A percentile compares a stretch with the other conserved stretches of the same genome.
These are phyloP conservation scores for Trachemys scripta DNA, from an alignment of 2,113 vertebrate genomes.

Conservation along the genomic window DNA sequence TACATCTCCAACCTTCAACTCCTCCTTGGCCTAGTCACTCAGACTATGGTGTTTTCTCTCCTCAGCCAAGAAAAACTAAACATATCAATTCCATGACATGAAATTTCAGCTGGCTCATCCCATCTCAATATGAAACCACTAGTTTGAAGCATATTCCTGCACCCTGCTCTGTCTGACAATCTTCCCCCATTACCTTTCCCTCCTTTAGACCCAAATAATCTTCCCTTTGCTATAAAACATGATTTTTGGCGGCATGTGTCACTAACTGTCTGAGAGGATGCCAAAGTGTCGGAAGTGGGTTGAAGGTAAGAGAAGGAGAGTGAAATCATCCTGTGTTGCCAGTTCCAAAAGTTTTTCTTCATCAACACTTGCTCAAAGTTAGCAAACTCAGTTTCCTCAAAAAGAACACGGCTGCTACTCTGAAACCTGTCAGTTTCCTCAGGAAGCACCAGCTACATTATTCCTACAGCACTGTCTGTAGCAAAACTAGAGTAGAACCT, in stretches of 20 bases:
- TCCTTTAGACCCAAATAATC: background rate
- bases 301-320: background rate
- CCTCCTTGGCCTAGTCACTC: background rate
- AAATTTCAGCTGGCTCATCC: slow-evolving; percentile 11
- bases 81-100: slow-evolving; percentile 28
- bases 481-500: background rate
- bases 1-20: slow-evolving; percentile 1
- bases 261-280: background rate
- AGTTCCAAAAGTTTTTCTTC: background rate
- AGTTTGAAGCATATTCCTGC: fast-evolving
- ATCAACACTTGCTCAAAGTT: background rate
- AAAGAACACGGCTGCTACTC: too few relatives aligned
- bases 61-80: slow-evolving; percentile 33
- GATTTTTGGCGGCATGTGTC: fast-evolving
- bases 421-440: background rate
- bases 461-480: background rate
- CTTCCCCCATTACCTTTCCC: background rate
- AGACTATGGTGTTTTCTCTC: slow-evolving; percentile 18
- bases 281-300: background rate
- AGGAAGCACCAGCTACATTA: background rate
- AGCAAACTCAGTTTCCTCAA: background rate
- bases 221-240: background rate
- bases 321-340: background rate
- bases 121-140: fast-evolving
- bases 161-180: background rate